Evolutionary conservation across 2,888 invertebrate genomes (phyloP).

Genomic region (Magallana nippona): DNA sequence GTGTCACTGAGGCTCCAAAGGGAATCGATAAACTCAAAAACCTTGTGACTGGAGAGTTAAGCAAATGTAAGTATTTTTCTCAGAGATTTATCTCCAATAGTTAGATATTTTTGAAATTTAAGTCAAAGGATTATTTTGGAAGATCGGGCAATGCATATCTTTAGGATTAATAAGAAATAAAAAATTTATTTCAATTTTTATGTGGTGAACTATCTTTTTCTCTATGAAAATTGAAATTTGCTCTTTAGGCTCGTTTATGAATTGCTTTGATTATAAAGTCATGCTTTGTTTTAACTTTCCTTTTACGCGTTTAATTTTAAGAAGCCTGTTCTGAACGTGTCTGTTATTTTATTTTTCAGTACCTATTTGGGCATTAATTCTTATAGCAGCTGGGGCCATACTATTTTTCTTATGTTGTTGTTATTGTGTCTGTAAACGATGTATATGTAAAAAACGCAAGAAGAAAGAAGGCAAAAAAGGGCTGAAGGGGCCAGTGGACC

Average conservation of each 20-base stretch:
- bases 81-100: background rate
- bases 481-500: constrained; percentile 85
- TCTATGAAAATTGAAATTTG: no score
- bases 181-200: no score
- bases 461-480: constrained; percentile 85
- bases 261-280: no score
- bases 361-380: constrained; percentile 77
- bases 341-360: constrained; percentile 52
- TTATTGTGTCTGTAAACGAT: constrained; percentile 78
- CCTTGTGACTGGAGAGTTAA: constrained; percentile 66
- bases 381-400: constrained; percentile 75
- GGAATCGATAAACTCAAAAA: constrained; percentile 66
- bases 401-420: constrained; percentile 75
- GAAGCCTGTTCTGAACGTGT: background rate
- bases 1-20: constrained; percentile 53
- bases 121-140: no score
- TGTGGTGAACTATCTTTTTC: no score
- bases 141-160: no score
- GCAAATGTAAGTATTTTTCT: constrained; percentile 62
- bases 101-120: no score
- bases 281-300: no score
- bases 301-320: no score
- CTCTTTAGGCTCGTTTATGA: no score
- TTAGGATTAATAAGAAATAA: no score
- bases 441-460: constrained; percentile 77